Conservation (phyloP, 2,797 vertebrate genomes). For the Miichthys miiuy region DNA sequence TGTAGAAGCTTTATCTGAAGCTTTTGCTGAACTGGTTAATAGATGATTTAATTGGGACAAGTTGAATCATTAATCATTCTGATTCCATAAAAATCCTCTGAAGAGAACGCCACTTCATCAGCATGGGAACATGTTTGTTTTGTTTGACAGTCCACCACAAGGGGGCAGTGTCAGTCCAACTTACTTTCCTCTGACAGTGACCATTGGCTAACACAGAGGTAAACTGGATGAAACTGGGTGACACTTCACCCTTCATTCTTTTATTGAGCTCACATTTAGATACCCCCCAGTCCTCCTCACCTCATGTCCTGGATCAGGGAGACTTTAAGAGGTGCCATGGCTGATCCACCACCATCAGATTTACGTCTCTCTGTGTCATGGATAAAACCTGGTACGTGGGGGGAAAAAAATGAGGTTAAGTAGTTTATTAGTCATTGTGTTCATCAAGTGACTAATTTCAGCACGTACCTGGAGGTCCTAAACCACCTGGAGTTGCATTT, state of each 20-base stretch:
- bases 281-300: slow-evolving; percentile 73
- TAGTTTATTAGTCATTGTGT: not conserved
- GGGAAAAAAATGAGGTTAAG: not conserved
- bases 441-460: not conserved
- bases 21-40: too few relatives aligned
- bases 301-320: slow-evolving; percentile 98
- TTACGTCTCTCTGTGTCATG: slow-evolving; percentile 95
- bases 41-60: not conserved
- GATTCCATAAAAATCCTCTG: not conserved
- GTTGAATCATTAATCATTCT: not conserved
- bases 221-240: not conserved
- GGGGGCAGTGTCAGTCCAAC: slow-evolving; percentile 54
- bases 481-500: slow-evolving; percentile 88
- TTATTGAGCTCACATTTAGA: not conserved
- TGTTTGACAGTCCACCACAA: slow-evolving; percentile 52
- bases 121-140: not conserved
- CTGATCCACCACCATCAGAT: slow-evolving; percentile 91
- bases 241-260: not conserved
- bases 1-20: not conserved
- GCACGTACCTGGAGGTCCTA: slow-evolving; percentile 90
- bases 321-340: slow-evolving; percentile 94
- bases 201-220: not conserved
- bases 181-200: not conserved
- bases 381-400: slow-evolving; percentile 87
- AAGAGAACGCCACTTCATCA: not conserved